Evolutionary conservation across 2,888 invertebrate genomes (phyloP).

Genomic region (Dromius quadrimaculatus): DNA sequence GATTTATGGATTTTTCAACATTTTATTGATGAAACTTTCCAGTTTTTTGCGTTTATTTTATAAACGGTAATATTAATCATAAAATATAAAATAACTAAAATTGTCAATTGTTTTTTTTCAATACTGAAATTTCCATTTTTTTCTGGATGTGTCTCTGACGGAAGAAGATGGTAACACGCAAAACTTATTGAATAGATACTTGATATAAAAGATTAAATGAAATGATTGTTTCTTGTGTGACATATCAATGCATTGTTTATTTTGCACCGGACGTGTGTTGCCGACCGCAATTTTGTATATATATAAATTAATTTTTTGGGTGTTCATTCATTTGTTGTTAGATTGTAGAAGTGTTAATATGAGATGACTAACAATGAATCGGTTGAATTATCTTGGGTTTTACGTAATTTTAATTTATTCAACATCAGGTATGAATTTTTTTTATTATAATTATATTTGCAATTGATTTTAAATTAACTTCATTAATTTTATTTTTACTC

Average conservation of each 20-base stretch:
- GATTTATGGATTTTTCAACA: background rate
- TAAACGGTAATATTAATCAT: background rate
- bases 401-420: background rate
- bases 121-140: background rate
- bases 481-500: too few species aligned
- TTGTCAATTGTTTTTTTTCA: background rate
- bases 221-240: slow-evolving; percentile 24
- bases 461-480: background rate
- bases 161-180: slow-evolving; percentile 28
- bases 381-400: background rate
- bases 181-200: background rate
- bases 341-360: background rate
- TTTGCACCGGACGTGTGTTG: slow-evolving; percentile 12
- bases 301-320: slow-evolving; percentile 16
- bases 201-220: slow-evolving; percentile 3
- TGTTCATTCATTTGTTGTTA: background rate
- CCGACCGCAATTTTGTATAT: background rate
- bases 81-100: background rate
- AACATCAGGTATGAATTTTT: background rate
- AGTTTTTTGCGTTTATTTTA: background rate
- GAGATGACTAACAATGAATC: slow-evolving; percentile 1
- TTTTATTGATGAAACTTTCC: too few species aligned
- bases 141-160: slow-evolving; percentile 31
- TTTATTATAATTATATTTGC: background rate
- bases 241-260: slow-evolving; percentile 21